Evolutionary conservation across 2,797 vertebrate species (phyloP).

Genomic region (Rhinichthys osculus): DNA sequence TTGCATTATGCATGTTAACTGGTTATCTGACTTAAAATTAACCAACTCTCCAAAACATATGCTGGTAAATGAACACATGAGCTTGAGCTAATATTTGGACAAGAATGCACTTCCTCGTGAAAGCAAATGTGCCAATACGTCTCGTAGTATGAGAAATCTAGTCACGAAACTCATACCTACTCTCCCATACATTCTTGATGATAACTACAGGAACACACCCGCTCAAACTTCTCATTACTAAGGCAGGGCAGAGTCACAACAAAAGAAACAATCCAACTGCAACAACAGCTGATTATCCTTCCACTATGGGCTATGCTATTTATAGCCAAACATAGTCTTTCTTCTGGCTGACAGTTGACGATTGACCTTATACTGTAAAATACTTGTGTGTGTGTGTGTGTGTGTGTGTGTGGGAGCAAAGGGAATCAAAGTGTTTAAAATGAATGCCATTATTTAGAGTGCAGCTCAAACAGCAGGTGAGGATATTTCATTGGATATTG

Average conservation of each 20-base stretch:
- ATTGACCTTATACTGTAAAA: slow-evolving; percentile 12
- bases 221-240: slow-evolving; percentile 26
- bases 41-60: background rate
- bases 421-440: background rate
- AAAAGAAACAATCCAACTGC: slow-evolving; percentile 50
- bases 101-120: background rate
- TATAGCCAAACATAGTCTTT: slow-evolving; percentile 21
- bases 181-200: slow-evolving; percentile 29
- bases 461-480: slow-evolving; percentile 13
- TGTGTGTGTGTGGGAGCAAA: background rate
- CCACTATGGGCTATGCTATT: slow-evolving; percentile 27
- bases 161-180: slow-evolving; percentile 17
- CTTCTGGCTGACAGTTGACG: background rate
- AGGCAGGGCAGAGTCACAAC: slow-evolving; percentile 44
- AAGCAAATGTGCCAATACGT: background rate
- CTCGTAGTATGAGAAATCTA: slow-evolving; percentile 2
- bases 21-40: background rate
- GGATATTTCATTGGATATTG: background rate
- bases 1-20: background rate
- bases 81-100: slow-evolving; percentile 29
- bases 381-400: background rate
- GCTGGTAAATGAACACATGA: slow-evolving; percentile 14
- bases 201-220: slow-evolving; percentile 43
- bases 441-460: background rate
- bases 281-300: slow-evolving; percentile 36